Base-by-base conservation (phyloP, 2,113 vertebrate species). In the Pelmatolapia mariae region DNA sequence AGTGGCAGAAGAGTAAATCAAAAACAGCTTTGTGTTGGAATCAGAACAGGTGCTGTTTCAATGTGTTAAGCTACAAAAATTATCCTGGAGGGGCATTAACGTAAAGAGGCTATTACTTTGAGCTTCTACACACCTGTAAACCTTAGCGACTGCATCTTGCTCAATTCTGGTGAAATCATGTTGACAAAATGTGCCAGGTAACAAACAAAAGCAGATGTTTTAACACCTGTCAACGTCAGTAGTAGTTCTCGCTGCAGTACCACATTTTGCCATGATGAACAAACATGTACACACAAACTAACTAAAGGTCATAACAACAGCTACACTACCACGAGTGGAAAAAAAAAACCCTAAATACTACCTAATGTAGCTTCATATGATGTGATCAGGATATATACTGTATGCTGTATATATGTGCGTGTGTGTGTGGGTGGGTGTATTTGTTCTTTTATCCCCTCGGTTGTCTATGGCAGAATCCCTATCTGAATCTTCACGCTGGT, bases 401-500 rank as follows among this genome's bases (percentile, higher is more conserved):
- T 76, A 31, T 19, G 6, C 71, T 76, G 71, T 31, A 4, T 50
- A 50, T 43, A 19, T 68, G 16, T 78, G 13, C n/a, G 11, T 80
- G 40, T 54, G 40, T 54, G 59, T 18, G 57, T 33, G 59, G 6
- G 43, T 26, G 16, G n/a, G 3, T 22, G 15, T 78, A 43, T 73
- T 40, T 76, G n/a, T n/a, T 84, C 19, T 89, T 89, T 86, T 87
- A 84, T 90, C 56, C 22, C 36, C 63, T 85, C 54, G 63, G 50
- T 59, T 61, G 63, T 90, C 56, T 59, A 16, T 56, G 50, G 66
- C 63, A 43, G 26, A 86, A 76, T 12, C 19, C 15, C 82, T 86
- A 56, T 88, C 81, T 85, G 84, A 91, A 83, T 84, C 85, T 87
- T 80, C 50, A 73, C 82, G 52, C 83, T 80, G 29, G 79, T 81